A percentile compares a stretch with the other conserved stretches of the same genome.
These are phyloP conservation scores for Steinernema hermaphroditum DNA, from an alignment of 2,888 invertebrate genomes.

Conservation along the genomic window DNA sequence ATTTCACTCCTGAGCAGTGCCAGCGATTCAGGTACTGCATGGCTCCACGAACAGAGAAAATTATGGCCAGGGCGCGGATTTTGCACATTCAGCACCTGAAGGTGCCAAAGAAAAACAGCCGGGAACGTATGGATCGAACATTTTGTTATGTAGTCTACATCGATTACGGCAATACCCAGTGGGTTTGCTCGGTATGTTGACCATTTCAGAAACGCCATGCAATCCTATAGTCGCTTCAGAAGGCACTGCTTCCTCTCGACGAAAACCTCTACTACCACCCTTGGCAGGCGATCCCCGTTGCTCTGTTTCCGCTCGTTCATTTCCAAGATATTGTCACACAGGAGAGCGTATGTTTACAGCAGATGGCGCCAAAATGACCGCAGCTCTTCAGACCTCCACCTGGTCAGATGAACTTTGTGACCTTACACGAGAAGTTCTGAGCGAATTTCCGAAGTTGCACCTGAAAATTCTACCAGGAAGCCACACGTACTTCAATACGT, in stretches of 20 bases:
- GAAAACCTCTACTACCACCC: constrained; percentile 26
- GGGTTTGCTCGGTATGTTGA: constrained; percentile 9
- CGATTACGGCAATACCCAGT: constrained; percentile 32
- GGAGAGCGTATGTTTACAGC: no score
- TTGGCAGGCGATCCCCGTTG: constrained; percentile 36
- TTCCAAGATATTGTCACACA: background rate
- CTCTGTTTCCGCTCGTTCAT: constrained; percentile 12
- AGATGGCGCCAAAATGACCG: background rate
- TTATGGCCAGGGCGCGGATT: constrained; percentile 32
- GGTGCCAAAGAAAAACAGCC: background rate
- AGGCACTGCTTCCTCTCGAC: background rate
- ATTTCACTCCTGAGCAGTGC: background rate
- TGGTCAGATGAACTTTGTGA: constrained; percentile 13
- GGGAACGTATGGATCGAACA: background rate
- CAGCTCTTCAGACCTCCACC: background rate
- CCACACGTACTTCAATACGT: constrained; percentile 22
- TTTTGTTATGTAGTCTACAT: constrained; percentile 35
- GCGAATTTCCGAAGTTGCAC: background rate
- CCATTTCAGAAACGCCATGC: background rate
- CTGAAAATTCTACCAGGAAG: background rate
- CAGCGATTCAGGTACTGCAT: constrained; percentile 27
- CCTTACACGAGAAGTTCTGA: background rate
- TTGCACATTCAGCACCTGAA: background rate
- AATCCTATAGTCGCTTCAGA: constrained; percentile 4
- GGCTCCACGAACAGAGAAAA: constrained; percentile 17